A percentile compares a stretch with the other conserved stretches of the same genome.
These are phyloP conservation scores for Nylanderia fulva DNA, from an alignment of 1,140 invertebrate genomes.

Conservation along the genomic window DNA sequence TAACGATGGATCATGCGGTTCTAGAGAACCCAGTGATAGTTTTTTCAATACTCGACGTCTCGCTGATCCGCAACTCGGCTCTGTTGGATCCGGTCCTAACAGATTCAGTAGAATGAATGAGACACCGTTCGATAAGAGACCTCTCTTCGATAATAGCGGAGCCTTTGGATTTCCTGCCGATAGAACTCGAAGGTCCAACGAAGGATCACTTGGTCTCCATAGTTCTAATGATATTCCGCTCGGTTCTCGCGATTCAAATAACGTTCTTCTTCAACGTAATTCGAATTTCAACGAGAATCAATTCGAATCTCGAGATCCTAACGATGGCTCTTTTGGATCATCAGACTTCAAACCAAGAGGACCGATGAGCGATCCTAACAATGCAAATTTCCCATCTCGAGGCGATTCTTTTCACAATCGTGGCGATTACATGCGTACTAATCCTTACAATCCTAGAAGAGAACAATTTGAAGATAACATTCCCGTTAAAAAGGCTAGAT, in stretches of 20 bases:
- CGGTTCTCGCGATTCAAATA: conserved; percentile 19
- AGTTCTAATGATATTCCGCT: conserved; percentile 34
- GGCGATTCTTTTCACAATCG: conserved; percentile 12
- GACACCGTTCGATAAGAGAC: conserved; percentile 4
- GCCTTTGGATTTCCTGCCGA: conserved; percentile 10
- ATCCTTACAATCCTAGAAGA: neutral
- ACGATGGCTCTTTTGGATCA: neutral
- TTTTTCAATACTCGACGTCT: conserved; percentile 21
- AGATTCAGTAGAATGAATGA: conserved; percentile 24
- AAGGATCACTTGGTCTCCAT: neutral
- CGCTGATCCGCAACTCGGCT: neutral
- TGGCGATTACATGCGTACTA: conserved; percentile 19
- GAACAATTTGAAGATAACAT: conserved; percentile 38
- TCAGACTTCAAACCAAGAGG: conserved; percentile 24
- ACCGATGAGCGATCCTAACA: neutral
- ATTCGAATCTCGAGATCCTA: conserved; percentile 31
- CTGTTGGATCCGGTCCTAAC: neutral
- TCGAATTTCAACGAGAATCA: conserved; percentile 1
- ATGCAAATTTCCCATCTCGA: neutral
- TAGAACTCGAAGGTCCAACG: conserved; percentile 3
- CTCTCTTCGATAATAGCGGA: neutral
- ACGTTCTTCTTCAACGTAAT: conserved; percentile 23
- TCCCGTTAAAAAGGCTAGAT: neutral
- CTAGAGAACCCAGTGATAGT: neutral
- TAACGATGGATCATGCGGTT: conserved; percentile 22